Conservation (phyloP, 2,797 vertebrate species). For the Bryconaethiops microstoma region DNA sequence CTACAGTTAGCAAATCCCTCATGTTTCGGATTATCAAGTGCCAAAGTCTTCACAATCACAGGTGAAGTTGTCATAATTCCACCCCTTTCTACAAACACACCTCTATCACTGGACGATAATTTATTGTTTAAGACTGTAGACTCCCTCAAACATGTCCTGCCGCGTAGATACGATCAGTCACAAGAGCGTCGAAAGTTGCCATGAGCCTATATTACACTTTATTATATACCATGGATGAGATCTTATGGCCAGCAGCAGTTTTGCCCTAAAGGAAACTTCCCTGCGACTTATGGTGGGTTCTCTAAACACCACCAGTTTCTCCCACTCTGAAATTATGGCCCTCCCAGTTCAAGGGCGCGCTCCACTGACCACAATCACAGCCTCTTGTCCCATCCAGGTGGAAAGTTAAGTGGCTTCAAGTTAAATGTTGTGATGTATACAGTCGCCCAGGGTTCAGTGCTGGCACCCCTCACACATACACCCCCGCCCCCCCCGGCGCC, state of each 20-base stretch:
- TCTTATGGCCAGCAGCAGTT: background rate
- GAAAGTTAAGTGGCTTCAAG: background rate
- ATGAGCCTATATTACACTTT: background rate
- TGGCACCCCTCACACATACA: background rate
- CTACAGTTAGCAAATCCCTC: background rate
- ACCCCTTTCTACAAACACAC: background rate
- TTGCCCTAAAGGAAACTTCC: background rate
- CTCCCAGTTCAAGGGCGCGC: slow-evolving; percentile 9
- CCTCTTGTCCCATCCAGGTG: slow-evolving; percentile 8
- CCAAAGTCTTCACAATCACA: background rate
- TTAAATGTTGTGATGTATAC: slow-evolving; percentile 1
- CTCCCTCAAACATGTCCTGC: background rate
- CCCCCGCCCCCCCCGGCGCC: slow-evolving; percentile 21
- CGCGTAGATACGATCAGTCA: background rate
- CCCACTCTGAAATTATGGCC: slow-evolving; percentile 33
- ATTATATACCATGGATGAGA: background rate
- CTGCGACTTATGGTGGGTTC: background rate
- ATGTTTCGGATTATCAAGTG: background rate
- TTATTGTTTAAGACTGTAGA: background rate
- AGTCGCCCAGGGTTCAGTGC: background rate
- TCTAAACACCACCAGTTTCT: slow-evolving; percentile 7
- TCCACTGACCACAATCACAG: slow-evolving; percentile 38
- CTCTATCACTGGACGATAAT: background rate
- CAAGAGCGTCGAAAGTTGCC: background rate
- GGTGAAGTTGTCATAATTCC: background rate